These are phyloP conservation scores for Anguilla rostrata DNA, from an alignment of 2,113 vertebrate genomes.

Conservation along the genomic window DNA sequence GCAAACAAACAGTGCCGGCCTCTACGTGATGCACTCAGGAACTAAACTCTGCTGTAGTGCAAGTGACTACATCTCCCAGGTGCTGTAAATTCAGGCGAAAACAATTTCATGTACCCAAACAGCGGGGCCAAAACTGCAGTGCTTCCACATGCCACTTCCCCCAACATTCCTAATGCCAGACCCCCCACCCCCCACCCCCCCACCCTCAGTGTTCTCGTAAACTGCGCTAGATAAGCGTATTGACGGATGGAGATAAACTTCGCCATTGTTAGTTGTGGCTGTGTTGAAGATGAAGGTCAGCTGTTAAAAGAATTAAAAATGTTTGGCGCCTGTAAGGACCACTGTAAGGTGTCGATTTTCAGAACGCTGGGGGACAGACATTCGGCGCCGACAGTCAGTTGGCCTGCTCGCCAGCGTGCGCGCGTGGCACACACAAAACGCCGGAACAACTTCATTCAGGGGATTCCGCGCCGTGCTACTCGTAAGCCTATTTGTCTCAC, in stretches of 20 bases:
- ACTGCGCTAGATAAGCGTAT: constrained; percentile 51
- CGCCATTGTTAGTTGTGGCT: constrained; percentile 51
- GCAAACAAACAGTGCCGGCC: not conserved
- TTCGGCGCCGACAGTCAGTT: no score
- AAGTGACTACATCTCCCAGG: not conserved
- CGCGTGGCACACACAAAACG: not conserved
- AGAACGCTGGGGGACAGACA: no score
- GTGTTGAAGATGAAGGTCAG: no score
- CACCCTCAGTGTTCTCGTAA: constrained; percentile 45
- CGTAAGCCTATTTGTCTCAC: not conserved
- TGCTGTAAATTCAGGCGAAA: constrained; percentile 8
- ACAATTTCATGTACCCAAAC: constrained; percentile 37
- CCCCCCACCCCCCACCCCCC: constrained; percentile 19
- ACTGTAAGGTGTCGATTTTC: no score
- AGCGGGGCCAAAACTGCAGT: constrained; percentile 30
- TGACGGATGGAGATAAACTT: constrained; percentile 54
- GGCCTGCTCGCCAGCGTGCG: no score
- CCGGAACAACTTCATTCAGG: not conserved
- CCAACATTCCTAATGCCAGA: constrained; percentile 60
- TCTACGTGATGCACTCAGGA: not conserved
- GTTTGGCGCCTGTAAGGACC: no score
- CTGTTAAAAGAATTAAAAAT: no score
- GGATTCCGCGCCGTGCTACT: not conserved
- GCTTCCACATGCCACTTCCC: constrained; percentile 38
- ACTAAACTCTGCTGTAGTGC: not conserved